Conservation (phyloP, 2,113 vertebrate species). For the Stictonetta naevosa region DNA sequence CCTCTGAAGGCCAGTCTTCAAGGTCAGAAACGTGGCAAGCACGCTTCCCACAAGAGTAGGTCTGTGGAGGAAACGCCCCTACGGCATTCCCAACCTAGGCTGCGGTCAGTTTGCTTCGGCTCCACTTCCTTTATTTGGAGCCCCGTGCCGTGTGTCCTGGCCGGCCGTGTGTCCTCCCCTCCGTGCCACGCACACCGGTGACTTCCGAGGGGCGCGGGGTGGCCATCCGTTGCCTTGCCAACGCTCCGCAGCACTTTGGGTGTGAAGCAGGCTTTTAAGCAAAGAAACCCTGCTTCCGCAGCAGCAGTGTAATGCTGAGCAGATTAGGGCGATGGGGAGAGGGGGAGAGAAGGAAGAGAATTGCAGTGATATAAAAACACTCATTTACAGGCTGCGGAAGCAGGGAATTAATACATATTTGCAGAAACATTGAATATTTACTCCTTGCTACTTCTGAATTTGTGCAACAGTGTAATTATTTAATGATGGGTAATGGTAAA, state of each 20-base stretch:
- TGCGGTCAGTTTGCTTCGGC: too few species aligned
- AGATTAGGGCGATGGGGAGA: not conserved
- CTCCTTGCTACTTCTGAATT: conserved; percentile 27
- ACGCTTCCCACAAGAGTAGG: too few species aligned
- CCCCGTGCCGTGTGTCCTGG: too few species aligned
- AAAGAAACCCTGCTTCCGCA: not conserved
- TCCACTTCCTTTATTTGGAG: too few species aligned
- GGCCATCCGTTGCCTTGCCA: conserved; percentile 57
- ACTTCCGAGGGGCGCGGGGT: not conserved
- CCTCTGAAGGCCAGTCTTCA: too few species aligned
- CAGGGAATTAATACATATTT: conserved; percentile 23
- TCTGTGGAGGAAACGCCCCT: too few species aligned
- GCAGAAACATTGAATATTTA: not conserved
- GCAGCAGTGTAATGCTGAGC: not conserved
- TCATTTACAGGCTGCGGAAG: not conserved
- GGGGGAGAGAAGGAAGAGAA: not conserved
- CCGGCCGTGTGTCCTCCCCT: too few species aligned
- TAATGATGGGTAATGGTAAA: conserved; percentile 66
- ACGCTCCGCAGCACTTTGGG: not conserved
- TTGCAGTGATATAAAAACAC: not conserved
- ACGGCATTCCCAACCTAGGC: too few species aligned
- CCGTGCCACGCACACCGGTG: too few species aligned
- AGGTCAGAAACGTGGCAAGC: too few species aligned
- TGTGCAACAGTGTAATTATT: conserved; percentile 48
- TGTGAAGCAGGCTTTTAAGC: conserved; percentile 25